Base-by-base conservation (phyloP, 2,797 vertebrate species). In the Ctenopoma multispine region DNA sequence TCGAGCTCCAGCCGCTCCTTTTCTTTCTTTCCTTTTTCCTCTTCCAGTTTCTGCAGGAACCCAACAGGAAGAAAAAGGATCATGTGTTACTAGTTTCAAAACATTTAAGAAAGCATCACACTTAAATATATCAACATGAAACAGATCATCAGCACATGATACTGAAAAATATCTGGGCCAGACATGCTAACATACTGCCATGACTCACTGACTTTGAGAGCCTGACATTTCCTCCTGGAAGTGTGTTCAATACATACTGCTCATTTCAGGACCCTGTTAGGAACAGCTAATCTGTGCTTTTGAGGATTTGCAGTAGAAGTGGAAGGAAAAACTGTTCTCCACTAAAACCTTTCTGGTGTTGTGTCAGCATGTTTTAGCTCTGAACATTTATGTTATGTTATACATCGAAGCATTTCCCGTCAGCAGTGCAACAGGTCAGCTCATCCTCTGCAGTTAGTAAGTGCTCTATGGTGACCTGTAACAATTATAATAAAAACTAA, bases 21-120 rank as follows among this genome's bases (percentile, higher is more conserved):
- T 82, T 98, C 97, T 80, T 97, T 97, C 88, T 97, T 97, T 85
- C 97, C 97, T 94, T 98, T 98, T 90, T 98, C 97, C 93, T 98
- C 97, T 92, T 98, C 97, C 92, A 98, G 95, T 95, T 98, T 98
- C 97, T 98, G 95, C 90, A 95, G 94, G 94, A 92, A 93, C 90
- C 95, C 92, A 46, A 88, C 67, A 81, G 77, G 82, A 38, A 92
- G 69, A 72, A 65, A 77, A 60, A 23, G 17, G 60, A 20, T 43
- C 54, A 11, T 4, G 44, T 20, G 74, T 87, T 74, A 87, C 20
- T 46, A 3, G 49, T 21, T 31, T 58, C 44, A 70, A 59, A 64
- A n/a, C 7, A 24, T 1, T 0, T 24, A 18, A 55, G 20, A 49
- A 23, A 24, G 17, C 27, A 12, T n/a, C 53, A 67, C 7, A 92